phyloP scores from a whole-genome alignment of 2,888 invertebrate species.

The Pterobdella sp. region DNA sequence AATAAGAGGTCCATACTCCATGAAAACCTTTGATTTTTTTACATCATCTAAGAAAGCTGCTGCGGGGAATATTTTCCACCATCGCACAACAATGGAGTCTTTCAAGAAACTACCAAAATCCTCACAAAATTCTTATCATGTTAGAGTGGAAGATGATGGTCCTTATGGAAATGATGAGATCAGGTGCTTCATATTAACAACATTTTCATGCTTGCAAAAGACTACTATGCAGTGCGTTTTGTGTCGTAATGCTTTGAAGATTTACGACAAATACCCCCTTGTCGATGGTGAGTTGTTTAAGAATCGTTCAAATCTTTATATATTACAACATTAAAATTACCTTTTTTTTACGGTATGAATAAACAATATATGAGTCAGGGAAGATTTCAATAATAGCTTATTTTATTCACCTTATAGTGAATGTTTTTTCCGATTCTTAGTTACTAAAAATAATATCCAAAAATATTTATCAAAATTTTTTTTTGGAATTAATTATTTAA shows the following conservation, averaged over 20 bases:
- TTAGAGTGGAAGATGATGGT: conserved; percentile 98
- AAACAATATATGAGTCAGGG: too few species aligned
- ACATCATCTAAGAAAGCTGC: conserved; percentile 63
- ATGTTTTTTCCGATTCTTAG: too few species aligned
- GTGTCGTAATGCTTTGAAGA: conserved; percentile 75
- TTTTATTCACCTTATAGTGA: too few species aligned
- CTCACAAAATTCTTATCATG: conserved; percentile 96
- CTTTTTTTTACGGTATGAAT: too few species aligned
- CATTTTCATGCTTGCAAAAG: conserved; percentile 75
- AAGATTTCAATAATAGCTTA: too few species aligned
- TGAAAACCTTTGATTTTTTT: conserved; percentile 65
- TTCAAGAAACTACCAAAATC: conserved; percentile 68
- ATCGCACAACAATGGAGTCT: conserved; percentile 84
- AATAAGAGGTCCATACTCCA: not conserved
- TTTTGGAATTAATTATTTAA: too few species aligned
- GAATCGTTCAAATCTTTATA: too few species aligned
- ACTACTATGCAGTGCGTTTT: conserved; percentile 71
- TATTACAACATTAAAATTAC: too few species aligned
- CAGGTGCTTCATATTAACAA: conserved; percentile 79
- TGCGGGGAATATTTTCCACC: conserved; percentile 66
- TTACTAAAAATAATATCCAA: too few species aligned
- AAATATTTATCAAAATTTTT: too few species aligned
- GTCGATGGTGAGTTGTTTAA: conserved; percentile 63
- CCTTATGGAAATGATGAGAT: conserved; percentile 97
- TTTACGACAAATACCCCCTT: conserved; percentile 88